Conservation (phyloP, 2,113 vertebrate genomes). For the Syngnathus scovelli region DNA sequence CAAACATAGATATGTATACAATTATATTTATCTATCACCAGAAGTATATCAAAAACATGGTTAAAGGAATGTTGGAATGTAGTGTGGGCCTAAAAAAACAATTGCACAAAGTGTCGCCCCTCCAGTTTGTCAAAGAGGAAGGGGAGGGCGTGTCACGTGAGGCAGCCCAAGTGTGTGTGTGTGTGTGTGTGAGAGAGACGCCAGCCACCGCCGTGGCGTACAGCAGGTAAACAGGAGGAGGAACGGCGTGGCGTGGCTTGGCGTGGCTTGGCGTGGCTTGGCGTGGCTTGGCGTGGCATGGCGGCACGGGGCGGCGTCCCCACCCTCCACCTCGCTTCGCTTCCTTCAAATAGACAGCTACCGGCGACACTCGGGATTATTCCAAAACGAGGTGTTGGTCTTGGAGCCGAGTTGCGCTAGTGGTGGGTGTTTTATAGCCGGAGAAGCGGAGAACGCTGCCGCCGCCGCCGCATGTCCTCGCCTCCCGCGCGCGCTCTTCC, state of each 20-base stretch:
- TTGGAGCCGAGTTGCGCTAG: constrained; percentile 30
- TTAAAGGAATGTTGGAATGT: constrained; percentile 67
- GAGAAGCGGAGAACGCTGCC: constrained; percentile 32
- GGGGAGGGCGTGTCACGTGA: constrained; percentile 23
- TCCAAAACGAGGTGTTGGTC: constrained; percentile 26
- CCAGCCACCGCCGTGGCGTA: constrained; percentile 31
- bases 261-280: constrained; percentile 25
- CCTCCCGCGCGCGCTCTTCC: constrained; percentile 6
- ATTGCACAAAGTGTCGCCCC: constrained; percentile 55
- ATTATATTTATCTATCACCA: constrained; percentile 71
- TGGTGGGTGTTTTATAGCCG: constrained; percentile 38
- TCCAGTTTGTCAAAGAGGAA: constrained; percentile 14
- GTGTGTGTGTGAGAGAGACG: constrained; percentile 14
- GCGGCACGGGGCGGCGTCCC: constrained; percentile 1
- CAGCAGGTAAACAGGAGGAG: constrained; percentile 55
- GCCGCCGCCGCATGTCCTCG: constrained; percentile 11
- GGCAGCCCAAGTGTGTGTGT: constrained; percentile 26
- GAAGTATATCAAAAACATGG: constrained; percentile 72
- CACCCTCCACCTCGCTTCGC: constrained; percentile 28
- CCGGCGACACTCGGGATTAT: constrained; percentile 37
- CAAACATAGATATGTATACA: constrained; percentile 76
- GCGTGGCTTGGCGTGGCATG: constrained; percentile 17
- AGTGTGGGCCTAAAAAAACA: constrained; percentile 61
- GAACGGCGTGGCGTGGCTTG: constrained; percentile 18
- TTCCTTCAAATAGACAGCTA: constrained; percentile 46